A percentile compares a stretch with the other conserved stretches of the same genome.
These are phyloP conservation scores for Vulpes ferrilata DNA, from an alignment of 2,113 vertebrate genomes.

Conservation along the genomic window DNA sequence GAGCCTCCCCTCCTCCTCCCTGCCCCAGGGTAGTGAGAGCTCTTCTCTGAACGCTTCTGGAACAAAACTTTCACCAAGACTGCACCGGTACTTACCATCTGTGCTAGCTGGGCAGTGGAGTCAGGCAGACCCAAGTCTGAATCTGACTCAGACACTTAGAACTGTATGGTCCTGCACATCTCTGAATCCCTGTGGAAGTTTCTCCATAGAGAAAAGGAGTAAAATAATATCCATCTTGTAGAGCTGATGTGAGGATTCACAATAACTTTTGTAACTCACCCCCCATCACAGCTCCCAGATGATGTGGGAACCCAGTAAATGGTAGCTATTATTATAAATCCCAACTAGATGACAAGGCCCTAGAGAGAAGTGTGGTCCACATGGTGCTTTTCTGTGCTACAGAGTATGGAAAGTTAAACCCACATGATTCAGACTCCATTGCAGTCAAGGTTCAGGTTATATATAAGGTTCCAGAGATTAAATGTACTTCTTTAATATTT, in stretches of 20 bases:
- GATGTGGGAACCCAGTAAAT: no score
- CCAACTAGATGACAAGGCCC: neutral
- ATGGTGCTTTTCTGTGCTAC: neutral
- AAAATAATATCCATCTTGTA: neutral
- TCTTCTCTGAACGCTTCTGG: neutral
- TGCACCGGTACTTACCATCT: neutral
- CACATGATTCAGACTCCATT: neutral
- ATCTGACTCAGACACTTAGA: neutral
- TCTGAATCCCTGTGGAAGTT: neutral
- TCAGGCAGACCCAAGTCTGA: neutral
- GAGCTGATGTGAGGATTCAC: neutral
- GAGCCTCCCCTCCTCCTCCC: neutral
- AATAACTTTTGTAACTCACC: neutral
- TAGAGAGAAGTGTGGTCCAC: no score
- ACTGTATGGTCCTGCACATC: neutral
- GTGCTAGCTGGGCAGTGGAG: neutral
- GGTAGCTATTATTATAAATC: neutral
- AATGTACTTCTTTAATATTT: neutral
- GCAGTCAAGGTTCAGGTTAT: neutral
- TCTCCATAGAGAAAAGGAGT: neutral
- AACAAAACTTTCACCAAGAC: neutral
- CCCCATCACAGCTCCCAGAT: neutral
- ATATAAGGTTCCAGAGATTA: neutral
- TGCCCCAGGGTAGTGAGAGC: neutral
- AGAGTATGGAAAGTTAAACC: neutral